Evolutionary conservation across 2,113 vertebrate species (phyloP).

Genomic region (Phasianus colchicus): DNA sequence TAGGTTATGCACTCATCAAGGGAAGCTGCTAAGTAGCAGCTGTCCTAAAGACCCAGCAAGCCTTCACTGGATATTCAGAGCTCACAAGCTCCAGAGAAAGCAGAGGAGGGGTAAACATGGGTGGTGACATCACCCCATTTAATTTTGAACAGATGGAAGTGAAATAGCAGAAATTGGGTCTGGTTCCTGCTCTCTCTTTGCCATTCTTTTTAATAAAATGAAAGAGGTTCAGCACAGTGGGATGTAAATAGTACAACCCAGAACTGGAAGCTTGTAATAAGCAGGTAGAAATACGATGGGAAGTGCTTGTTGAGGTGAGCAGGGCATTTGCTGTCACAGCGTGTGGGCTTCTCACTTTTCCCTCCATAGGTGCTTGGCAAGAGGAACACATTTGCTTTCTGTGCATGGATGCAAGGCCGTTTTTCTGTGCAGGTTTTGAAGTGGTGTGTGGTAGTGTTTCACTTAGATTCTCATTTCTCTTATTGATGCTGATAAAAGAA

Average conservation of each 20-base stretch:
- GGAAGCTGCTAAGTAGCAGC: conserved; percentile 13
- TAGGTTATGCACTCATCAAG: background rate
- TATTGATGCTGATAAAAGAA: background rate
- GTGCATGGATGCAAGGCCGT: accelerated
- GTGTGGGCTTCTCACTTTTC: background rate
- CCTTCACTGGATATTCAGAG: background rate
- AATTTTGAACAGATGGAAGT: background rate
- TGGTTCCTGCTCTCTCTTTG: background rate
- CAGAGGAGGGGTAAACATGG: background rate
- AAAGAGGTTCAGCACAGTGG: background rate
- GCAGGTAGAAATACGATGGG: background rate
- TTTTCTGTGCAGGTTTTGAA: background rate
- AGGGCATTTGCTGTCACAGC: background rate
- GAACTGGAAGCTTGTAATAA: background rate
- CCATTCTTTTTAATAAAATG: background rate
- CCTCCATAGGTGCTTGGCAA: background rate
- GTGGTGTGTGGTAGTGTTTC: background rate
- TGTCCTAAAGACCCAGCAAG: background rate
- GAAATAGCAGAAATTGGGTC: background rate
- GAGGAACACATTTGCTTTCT: background rate
- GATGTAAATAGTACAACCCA: background rate
- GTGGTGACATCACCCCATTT: background rate
- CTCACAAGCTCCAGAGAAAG: background rate
- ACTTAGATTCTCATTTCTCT: background rate
- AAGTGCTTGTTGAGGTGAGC: background rate